phyloP scores from a whole-genome alignment of 2,113 vertebrate species.

The Hydropotes inermis region DNA sequence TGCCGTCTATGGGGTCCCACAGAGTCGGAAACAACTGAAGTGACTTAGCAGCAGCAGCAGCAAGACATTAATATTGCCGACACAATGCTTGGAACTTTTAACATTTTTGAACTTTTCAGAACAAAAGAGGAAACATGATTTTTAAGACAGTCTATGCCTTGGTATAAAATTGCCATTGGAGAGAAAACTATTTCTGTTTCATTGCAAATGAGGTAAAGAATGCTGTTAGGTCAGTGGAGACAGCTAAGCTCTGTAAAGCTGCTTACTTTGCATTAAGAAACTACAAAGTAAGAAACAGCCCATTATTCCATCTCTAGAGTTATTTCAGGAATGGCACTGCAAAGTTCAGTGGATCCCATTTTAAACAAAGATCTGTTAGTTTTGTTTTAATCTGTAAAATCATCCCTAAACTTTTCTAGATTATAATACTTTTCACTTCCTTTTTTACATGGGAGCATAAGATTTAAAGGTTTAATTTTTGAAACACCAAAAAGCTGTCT shows the following conservation, averaged over 20 bases:
- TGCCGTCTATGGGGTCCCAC: no score
- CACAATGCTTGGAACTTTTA: neutral
- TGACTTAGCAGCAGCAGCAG: no score
- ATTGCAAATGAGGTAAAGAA: slow-evolving; percentile 74
- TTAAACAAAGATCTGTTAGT: slow-evolving; percentile 51
- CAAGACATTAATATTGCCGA: neutral
- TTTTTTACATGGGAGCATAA: neutral
- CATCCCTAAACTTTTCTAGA: neutral
- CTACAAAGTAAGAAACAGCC: slow-evolving; percentile 73
- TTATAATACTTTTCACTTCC: neutral
- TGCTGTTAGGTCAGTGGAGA: slow-evolving; percentile 73
- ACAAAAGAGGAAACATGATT: neutral
- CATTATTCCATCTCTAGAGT: slow-evolving; percentile 76
- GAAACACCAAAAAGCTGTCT: neutral
- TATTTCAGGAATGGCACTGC: slow-evolving; percentile 80
- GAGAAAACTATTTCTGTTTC: slow-evolving; percentile 63
- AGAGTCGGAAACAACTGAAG: no score
- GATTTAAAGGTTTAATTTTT: neutral
- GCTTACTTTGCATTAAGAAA: slow-evolving; percentile 80
- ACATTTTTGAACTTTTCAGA: neutral
- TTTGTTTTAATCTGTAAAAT: slow-evolving; percentile 18
- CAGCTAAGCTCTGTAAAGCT: slow-evolving; percentile 80
- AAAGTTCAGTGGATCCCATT: slow-evolving; percentile 59
- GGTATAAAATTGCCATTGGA: neutral
- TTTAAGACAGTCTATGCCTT: neutral